Evolutionary conservation across 2,888 invertebrate genomes (phyloP), one percentile per base, ranked within the genome.

Genomic region (Eumerus sabulonum): DNA sequence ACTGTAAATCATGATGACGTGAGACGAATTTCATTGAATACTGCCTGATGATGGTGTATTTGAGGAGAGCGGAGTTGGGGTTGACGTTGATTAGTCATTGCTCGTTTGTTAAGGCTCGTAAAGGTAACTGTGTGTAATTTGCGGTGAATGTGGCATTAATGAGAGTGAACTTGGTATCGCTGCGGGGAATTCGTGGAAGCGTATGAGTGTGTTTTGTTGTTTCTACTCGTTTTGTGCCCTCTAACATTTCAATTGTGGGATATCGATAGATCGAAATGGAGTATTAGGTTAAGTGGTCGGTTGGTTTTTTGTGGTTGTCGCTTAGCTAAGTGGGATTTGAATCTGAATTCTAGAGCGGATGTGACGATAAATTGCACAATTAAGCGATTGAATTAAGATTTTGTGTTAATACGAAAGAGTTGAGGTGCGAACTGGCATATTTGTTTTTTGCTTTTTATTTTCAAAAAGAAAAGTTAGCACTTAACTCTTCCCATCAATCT

Each of bases 91-190:
- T 67, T 74, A 77, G 45, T 74, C 79, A 79, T 70, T 36, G 38
- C 48, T 16, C 40, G 19, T 40, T 47, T 50, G 27, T 62, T 56
- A 47, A 50, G 36, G 35, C 64, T 40, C 40, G 54, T 48, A 60
- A 7, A 27, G 27, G 27, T 68, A 64, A 68, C 54, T 68, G 40
- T 53, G 47, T 44, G 59, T 59, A 53, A 53, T 72, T 72, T 72
- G 63, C 59, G 59, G 53, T 79, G 62, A 74, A 79, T 74, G 68
- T 50, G 57, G 57, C 68, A 68, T 79, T 74, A 74, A 79, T 79
- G 74, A 74, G 74, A 68, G 53, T 73, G 42, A 63, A 56, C 50
- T 73, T 53, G 62, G 63, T 16, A 40, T 54, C 35, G 64, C 79
- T 63, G n/a, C 4, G 40, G 74, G 79, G 45, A 35, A 50, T 74